Conservation (phyloP, 2,113 vertebrate genomes). For the Seriola quinqueradiata region DNA sequence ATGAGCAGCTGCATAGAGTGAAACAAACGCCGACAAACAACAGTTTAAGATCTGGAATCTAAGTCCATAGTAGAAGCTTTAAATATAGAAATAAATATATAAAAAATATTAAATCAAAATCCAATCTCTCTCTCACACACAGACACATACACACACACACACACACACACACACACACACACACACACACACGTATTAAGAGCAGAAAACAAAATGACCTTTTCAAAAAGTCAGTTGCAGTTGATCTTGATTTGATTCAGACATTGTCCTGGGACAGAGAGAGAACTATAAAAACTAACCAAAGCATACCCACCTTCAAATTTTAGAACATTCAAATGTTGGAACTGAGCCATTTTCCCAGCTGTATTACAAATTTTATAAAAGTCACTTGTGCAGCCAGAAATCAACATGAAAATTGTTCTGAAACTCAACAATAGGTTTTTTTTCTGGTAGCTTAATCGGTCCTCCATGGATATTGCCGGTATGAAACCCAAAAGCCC, state of each 20-base stretch:
- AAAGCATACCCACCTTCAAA: constrained; percentile 8
- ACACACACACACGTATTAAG: neutral
- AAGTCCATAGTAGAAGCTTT: no score
- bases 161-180: no score
- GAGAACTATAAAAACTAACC: neutral
- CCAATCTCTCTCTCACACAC: no score
- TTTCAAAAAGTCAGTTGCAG: constrained; percentile 17
- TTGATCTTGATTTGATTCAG: constrained; percentile 25
- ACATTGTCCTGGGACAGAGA: constrained; percentile 5
- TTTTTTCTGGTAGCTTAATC: constrained; percentile 28
- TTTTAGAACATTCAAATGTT: constrained; percentile 26
- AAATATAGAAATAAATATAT: no score
- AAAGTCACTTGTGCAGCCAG: constrained; percentile 34
- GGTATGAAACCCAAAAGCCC: constrained; percentile 50
- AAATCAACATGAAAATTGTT: constrained; percentile 60
- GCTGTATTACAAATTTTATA: constrained; percentile 50
- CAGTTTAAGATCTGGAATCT: no score
- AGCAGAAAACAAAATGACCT: constrained; percentile 24
- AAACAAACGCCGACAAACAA: no score
- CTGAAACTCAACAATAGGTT: constrained; percentile 23
- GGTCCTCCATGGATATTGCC: constrained; percentile 20
- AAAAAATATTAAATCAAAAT: no score
- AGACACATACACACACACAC: no score
- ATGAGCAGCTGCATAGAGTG: neutral
- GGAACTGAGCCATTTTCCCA: constrained; percentile 23